phyloP scores from a whole-genome alignment of 2,888 invertebrate species.

The Neoaliturus tenellus region DNA sequence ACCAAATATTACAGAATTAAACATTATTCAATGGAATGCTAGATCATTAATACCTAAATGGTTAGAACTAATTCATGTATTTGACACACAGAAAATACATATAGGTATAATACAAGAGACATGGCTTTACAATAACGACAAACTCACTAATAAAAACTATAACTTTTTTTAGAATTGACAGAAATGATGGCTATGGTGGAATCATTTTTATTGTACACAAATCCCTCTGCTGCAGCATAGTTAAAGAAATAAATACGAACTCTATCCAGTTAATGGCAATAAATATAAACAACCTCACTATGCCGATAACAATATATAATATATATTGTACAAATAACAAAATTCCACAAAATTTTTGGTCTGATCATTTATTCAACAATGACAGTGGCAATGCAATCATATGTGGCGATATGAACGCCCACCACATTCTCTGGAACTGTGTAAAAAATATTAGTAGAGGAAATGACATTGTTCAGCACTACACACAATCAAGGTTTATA shows the following conservation, averaged over 20 bases:
- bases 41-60: neutral
- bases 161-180: neutral
- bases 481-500: too few relatives aligned
- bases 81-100: neutral
- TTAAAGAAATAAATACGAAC: neutral
- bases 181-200: neutral
- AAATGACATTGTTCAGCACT: too few relatives aligned
- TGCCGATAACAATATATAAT: too few relatives aligned
- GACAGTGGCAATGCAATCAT: too few relatives aligned
- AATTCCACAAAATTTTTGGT: too few relatives aligned
- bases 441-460: too few relatives aligned
- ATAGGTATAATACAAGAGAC: neutral
- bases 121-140: neutral
- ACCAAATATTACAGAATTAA: neutral
- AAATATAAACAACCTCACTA: too few relatives aligned
- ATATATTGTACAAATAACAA: too few relatives aligned
- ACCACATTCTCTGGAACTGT: too few relatives aligned
- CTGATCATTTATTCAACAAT: too few relatives aligned
- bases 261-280: too few relatives aligned
- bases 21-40: constrained; percentile 12
- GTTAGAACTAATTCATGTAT: neutral
- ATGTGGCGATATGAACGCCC: too few relatives aligned
- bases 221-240: neutral
- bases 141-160: neutral
- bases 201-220: neutral